phyloP scores from a whole-genome alignment of 2,888 invertebrate genomes.

The Agriopis marginaria region DNA sequence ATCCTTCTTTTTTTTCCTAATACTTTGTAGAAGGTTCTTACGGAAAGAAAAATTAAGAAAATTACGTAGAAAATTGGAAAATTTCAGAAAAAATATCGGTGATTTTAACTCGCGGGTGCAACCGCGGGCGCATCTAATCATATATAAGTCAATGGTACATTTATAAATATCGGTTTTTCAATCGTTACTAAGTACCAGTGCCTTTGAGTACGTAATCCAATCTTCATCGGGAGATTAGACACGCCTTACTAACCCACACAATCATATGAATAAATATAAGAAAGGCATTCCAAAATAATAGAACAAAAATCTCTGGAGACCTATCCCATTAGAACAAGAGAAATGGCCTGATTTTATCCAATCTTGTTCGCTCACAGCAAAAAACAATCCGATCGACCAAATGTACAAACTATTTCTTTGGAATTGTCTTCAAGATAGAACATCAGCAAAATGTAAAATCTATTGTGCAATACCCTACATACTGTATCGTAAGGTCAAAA shows the following conservation, averaged over 20 bases:
- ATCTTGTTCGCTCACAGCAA: constrained; percentile 19
- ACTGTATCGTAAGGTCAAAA: constrained; percentile 56
- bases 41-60: too few relatives aligned
- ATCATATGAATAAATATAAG: constrained; percentile 5
- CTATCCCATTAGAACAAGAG: constrained; percentile 23
- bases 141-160: background rate
- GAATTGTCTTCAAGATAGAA: constrained; percentile 18
- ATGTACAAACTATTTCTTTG: constrained; percentile 10
- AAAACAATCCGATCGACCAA: constrained; percentile 1
- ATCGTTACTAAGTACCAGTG: background rate
- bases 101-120: too few relatives aligned
- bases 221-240: background rate
- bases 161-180: background rate
- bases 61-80: too few relatives aligned
- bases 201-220: background rate
- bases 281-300: constrained; percentile 11
- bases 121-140: too few relatives aligned
- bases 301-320: constrained; percentile 16
- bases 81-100: too few relatives aligned
- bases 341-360: constrained; percentile 19
- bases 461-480: constrained; percentile 11
- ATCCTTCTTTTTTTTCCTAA: too few relatives aligned
- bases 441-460: constrained; percentile 29
- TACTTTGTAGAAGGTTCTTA: too few relatives aligned
- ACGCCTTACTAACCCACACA: background rate